Conservation (phyloP, 2,888 invertebrate genomes). For the Hydraecia micacea region DNA sequence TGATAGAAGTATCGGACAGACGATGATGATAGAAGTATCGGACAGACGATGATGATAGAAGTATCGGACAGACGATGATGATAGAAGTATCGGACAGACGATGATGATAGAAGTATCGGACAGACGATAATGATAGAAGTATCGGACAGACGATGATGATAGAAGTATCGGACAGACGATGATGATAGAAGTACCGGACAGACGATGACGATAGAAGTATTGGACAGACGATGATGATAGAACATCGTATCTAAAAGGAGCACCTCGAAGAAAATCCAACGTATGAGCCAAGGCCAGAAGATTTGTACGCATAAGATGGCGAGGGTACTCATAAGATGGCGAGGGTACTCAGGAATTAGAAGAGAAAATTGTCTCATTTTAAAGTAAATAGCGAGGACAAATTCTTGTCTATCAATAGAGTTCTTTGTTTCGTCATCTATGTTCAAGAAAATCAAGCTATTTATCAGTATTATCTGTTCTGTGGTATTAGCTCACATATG, state of each 20-base stretch:
- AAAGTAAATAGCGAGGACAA: background rate
- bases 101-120: too few species aligned
- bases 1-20: too few species aligned
- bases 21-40: too few species aligned
- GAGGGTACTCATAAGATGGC: background rate
- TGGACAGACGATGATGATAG: background rate
- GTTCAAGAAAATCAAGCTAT: slow-evolving; percentile 8
- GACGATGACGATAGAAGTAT: background rate
- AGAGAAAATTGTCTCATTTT: background rate
- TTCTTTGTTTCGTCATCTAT: slow-evolving; percentile 19
- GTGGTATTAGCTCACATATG: slow-evolving; percentile 24
- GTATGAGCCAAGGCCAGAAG: background rate
- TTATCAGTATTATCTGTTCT: too few species aligned
- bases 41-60: too few species aligned
- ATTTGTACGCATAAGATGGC: background rate
- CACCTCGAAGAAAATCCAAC: background rate
- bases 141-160: too few species aligned
- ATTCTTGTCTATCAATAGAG: background rate
- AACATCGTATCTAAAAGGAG: too few species aligned
- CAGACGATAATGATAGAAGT: too few species aligned
- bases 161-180: background rate
- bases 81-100: too few species aligned
- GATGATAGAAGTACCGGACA: background rate
- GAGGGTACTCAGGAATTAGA: background rate
- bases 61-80: too few species aligned